Evolutionary conservation across 2,113 vertebrate genomes (phyloP), one percentile per base, ranked within the genome.

Genomic region (Corapipo altera): DNA sequence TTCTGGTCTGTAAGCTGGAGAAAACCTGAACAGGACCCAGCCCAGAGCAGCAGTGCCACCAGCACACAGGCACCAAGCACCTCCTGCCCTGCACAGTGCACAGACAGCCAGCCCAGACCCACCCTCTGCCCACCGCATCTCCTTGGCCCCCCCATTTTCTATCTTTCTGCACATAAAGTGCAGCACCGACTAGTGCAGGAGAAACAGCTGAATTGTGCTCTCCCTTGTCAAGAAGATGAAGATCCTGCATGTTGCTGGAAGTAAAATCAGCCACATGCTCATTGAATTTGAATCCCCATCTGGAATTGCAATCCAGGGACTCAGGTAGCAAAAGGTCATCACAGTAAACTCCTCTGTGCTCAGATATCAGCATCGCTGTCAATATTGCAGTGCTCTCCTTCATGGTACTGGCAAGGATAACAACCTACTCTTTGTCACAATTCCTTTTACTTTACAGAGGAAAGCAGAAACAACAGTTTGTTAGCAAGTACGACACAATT

Each of bases 191-290:
- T 65, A 11, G 8, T 12, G 39, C n/a, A 32, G n/a, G n/a, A 93
- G 73, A 79, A 94, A 62, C 33, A 78, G 67, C 84, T 90, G 87
- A 55, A 88, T 49, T 12, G 6, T 48, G 70, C 67, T 91, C 51
- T 51, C 64, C 80, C 70, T 33, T 81, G 84, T 87, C 88, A 94
- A 43, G 64, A 91, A 84, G 81, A 94, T 37, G 46, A 94, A 97
- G 55, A 87, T 58, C 54, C 58, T 59, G 62, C 6, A 21, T 22
- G 71, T 12, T 82, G 74, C 77, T 89, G 17, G 70, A 87, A 92
- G 65, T 35, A 37, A 91, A 70, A 82, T 17, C 39, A 61, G 95
- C 89, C 88, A 93, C 43, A 55, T 6, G 23, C 81, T 64, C 44
- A 85, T 35, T 3, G 49, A 66, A 78, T 86, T 9, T 57, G 76